A percentile compares a stretch with the other conserved stretches of the same genome.
phyloP scores from a whole-genome alignment of 2,888 invertebrate species.

The Scaptomyza parva region DNA sequence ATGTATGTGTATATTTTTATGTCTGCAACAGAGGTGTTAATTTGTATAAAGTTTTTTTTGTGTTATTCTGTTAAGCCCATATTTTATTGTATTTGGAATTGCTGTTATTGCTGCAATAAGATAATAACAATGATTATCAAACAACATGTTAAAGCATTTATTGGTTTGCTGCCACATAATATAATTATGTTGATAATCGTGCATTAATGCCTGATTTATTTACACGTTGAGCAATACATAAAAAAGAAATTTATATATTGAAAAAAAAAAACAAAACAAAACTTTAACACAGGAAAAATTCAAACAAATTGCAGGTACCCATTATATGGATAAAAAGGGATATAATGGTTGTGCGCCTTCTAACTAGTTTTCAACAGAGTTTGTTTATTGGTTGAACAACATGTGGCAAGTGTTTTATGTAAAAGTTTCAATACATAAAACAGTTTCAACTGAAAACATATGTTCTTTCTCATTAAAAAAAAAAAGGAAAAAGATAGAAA shows the following conservation, averaged over 20 bases:
- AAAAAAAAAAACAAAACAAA: too few relatives aligned
- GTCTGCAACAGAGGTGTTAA: constrained; percentile 50
- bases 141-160: constrained; percentile 32
- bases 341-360: too few relatives aligned
- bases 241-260: constrained; percentile 4
- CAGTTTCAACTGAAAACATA: constrained; percentile 17
- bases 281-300: background rate
- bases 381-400: constrained; percentile 34
- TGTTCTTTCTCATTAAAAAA: too few relatives aligned
- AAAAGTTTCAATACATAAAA: constrained; percentile 17
- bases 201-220: constrained; percentile 65
- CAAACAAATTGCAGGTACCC: constrained; percentile 27
- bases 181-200: constrained; percentile 69
- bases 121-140: constrained; percentile 33
- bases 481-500: too few relatives aligned
- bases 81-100: constrained; percentile 19
- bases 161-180: constrained; percentile 42
- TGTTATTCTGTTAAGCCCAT: constrained; percentile 19
- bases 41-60: constrained; percentile 59
- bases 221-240: constrained; percentile 22
- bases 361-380: constrained; percentile 18
- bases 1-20: background rate
- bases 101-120: constrained; percentile 14
- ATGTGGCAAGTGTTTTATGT: constrained; percentile 4
- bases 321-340: too few relatives aligned